Conservation (phyloP, 2,888 invertebrate genomes). For the Netelia fuscicornis region DNA sequence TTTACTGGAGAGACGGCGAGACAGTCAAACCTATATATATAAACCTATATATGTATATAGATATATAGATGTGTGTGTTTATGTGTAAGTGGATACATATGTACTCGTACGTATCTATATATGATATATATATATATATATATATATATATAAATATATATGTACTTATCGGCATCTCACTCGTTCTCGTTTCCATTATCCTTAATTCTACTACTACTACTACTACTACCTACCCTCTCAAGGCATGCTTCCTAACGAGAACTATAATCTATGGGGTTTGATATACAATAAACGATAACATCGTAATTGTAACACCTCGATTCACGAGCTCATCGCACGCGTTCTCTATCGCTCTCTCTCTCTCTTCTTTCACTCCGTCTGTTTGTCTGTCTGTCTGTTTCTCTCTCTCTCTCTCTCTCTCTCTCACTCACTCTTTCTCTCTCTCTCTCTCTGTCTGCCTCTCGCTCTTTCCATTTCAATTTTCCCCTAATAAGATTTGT, state of each 20-base stretch:
- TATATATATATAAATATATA: too few species aligned
- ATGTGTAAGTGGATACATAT: not conserved
- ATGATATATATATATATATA: too few species aligned
- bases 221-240: slow-evolving; percentile 34
- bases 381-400: too few species aligned
- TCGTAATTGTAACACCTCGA: slow-evolving; percentile 42
- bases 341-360: slow-evolving; percentile 8
- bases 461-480: not conserved
- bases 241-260: slow-evolving; percentile 14
- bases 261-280: slow-evolving; percentile 54
- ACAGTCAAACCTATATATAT: slow-evolving; percentile 1
- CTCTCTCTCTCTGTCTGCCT: slow-evolving; percentile 13
- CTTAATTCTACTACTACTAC: slow-evolving; percentile 37
- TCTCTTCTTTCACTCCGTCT: too few species aligned
- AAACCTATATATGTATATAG: slow-evolving; percentile 10
- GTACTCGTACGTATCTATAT: slow-evolving; percentile 16
- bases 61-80: not conserved
- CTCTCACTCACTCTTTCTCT: slow-evolving; percentile 19
- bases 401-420: too few species aligned
- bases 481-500: not conserved
- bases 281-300: slow-evolving; percentile 54
- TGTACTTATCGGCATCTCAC: slow-evolving; percentile 32
- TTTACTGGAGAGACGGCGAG: slow-evolving; percentile 68
- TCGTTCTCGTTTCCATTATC: slow-evolving; percentile 65
- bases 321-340: slow-evolving; percentile 36